These are phyloP conservation scores for Agriotes lineatus DNA, from an alignment of 2,888 invertebrate genomes.

Conservation along the genomic window DNA sequence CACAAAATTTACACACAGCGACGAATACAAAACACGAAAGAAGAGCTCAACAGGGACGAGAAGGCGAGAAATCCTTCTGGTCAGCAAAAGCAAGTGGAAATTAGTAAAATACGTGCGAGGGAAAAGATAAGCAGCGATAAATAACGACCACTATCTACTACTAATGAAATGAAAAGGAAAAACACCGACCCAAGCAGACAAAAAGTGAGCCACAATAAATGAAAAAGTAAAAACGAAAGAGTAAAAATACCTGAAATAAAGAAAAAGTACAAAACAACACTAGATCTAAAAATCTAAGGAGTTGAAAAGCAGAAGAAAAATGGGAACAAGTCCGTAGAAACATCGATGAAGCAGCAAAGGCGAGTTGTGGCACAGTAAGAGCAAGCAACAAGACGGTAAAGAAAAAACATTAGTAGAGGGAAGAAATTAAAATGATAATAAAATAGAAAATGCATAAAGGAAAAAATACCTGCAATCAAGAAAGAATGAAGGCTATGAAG, in stretches of 20 bases:
- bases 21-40: no score
- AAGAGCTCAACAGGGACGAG: no score
- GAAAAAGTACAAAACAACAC: background rate
- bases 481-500: background rate
- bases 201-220: background rate
- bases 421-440: background rate
- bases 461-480: background rate
- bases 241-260: background rate
- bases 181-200: background rate
- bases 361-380: background rate
- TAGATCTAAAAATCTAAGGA: background rate
- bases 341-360: background rate
- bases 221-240: background rate
- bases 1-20: no score
- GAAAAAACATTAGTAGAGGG: background rate
- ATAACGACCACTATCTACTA: background rate
- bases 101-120: no score
- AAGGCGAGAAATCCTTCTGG: no score
- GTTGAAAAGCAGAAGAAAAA: background rate
- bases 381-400: background rate
- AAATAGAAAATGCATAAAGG: background rate
- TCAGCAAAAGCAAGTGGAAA: no score
- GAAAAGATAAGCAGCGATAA: background rate
- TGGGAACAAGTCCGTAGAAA: background rate
- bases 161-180: background rate